Evolutionary conservation across 2,113 vertebrate genomes (phyloP), one percentile per base, ranked within the genome.

Genomic region (Orycteropus afer): DNA sequence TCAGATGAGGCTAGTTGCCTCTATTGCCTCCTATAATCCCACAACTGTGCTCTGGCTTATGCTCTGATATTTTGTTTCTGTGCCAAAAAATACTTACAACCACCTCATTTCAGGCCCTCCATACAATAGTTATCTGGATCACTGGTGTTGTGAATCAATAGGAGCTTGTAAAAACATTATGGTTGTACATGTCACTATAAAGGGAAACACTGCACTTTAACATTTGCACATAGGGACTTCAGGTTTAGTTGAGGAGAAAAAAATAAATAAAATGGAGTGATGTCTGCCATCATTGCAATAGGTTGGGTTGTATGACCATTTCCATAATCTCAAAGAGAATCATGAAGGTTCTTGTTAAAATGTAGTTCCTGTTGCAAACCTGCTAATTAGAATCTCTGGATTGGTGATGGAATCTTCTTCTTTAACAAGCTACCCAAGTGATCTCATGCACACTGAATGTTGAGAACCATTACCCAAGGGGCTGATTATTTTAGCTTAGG

Each of bases 401-500:
- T 9, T 74, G 74, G 53, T 76, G 59, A 12, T 96, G 69, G 55
- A 93, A 94, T 73, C 51, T 92, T 23, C 10, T 27, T 77, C 86
- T 89, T 94, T 95, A 91, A 93, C 63, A 85, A 96, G 87, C n/a
- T 91, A 82, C 87, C 84, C 55, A 90, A 63, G 78, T 78, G 82
- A 90, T 67, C 81, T 78, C 7, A 45, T 83, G 82, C 84, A 91
- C 14, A 25, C 23, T 82, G 61, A 67, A 45, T 40, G 53, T 90
- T 94, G 69, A 89, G 37, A 86, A 91, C 23, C 74, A n/a, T 37
- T 65, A 63, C 84, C 78, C 88, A 73, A n/a, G 95, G 93, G 94
- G 74, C 53, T 82, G 86, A 91, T 96, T 95, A 89, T 94, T 94
- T 95, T 78, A 71, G 15, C n/a, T 29, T 71, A 92, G 69, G 78